Evolutionary conservation across 2,113 vertebrate species (phyloP), one percentile per base, ranked within the genome.

Genomic region (Scartelaos histophorus): DNA sequence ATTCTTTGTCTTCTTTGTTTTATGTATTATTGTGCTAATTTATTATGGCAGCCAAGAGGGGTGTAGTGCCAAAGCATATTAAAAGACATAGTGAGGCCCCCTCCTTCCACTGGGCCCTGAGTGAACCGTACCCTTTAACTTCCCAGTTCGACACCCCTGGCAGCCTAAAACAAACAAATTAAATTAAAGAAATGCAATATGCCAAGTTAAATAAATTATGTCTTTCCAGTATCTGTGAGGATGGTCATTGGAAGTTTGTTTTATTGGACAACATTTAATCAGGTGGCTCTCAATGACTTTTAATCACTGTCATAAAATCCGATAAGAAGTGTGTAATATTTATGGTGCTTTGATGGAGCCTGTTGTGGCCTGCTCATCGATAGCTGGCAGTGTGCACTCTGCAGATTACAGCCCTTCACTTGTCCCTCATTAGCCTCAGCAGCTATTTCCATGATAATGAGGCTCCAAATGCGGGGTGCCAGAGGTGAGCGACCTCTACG

Each of bases 401-500:
- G 61, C 53, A 51, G 57, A 74, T 56, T 73, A 64, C 1, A 73
- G 51, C 12, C 35, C 1, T 29, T 68, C 1, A 66, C 70, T 67
- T 57, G 24, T 67, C 69, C 9, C 57, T 53, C 10, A 17, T 71
- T 34, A 64, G 72, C 17, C 35, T 19, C 2, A 4, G 15, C 69
- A 72, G 66, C 66, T 17, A 49, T 62, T 67, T 72, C 45, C 24
- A 51, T 12, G 35, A 43, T 67, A 73, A 80, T 25, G 1, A 64
- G 34, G n/a, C 21, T 47, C 47, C 12, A 57, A 45, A 35, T 21
- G 38, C 71, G 0, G 6, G 15, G 35, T 74, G 74, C 65, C 74
- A 87, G 69, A 83, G 80, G 77, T 77, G 69, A 77, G 67, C 15
- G 82, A 80, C 81, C 81, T 78, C 51, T 49, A 60, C 56, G 65